Base-by-base conservation (phyloP, 2,888 invertebrate species). In the Agriopis leucophaearia region DNA sequence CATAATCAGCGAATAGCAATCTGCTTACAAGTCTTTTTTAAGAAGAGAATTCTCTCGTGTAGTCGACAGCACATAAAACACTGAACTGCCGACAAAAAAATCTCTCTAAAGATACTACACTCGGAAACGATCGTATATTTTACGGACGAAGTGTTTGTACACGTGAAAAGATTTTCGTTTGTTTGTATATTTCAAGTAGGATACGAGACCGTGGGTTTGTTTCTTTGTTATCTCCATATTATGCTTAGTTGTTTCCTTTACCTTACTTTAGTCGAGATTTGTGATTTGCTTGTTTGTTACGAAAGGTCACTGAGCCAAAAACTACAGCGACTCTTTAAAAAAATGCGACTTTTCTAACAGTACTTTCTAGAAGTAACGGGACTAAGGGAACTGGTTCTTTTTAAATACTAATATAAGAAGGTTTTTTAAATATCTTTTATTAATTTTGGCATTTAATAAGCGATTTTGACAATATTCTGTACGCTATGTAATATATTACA, bases 201-300 rank as follows among this genome's bases (percentile, higher is more conserved):
- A 47, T 45, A 15, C 45, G 56, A 15, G 45, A 27, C 3, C 4
- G 27, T 27, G 57, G 36, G 10, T 8, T 12, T 47, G 27, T 36
- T 45, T n/a, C 15, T 47, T 56, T 57, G 35, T 57, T 57, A 57
- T 57, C 57, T 57, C 10, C 12, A n/a, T 57, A 7, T 42, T 47
- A 56, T 42, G 45, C 57, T 57, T 57, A 45, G 35, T 15, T 36
- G 57, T 45, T 57, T 57, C 45, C 57, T 45, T 15, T 55, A 55
- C 55, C 55, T 55, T 55, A 44, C 27, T 55, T 55, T 55, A 44
- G n/a, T 55, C 42, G 8, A 44, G 55, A 55, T 44, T 55, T 55
- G 42, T 8, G 16, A 55, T 42, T 18, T 55, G 15, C 18, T 55
- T 44, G 42, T 55, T 55, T 55, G 55, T 27, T 27, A 18, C 8